Evolutionary conservation across 2,113 vertebrate species (phyloP).

Genomic region (Myotis brandtii): DNA sequence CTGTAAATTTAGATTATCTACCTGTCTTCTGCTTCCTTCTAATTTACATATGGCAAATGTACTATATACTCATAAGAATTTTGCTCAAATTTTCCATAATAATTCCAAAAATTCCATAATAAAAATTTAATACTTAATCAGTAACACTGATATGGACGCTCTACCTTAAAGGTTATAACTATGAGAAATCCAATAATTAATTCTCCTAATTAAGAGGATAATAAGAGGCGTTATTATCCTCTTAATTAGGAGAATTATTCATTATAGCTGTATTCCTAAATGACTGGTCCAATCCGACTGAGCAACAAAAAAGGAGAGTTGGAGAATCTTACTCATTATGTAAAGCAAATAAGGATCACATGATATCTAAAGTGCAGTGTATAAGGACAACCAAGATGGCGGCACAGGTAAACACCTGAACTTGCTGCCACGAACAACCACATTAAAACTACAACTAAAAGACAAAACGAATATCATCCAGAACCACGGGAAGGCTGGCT

Average conservation of each 20-base stretch:
- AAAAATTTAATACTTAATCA: slow-evolving; percentile 34
- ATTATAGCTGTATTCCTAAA: neutral
- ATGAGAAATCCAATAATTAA: slow-evolving; percentile 34
- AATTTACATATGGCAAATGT: slow-evolving; percentile 3
- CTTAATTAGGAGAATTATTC: neutral
- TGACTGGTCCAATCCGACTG: neutral
- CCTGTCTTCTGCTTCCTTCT: neutral
- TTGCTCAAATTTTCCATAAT: slow-evolving; percentile 12
- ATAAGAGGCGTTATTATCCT: neutral
- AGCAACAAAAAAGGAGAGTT: neutral
- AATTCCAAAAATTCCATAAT: slow-evolving; percentile 17
- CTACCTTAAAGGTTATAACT: neutral
- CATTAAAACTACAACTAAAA: too few species aligned
- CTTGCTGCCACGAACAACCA: too few species aligned
- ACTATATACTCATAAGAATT: neutral
- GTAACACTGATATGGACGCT: neutral
- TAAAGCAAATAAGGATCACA: neutral
- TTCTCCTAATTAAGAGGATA: slow-evolving; percentile 21
- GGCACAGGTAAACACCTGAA: too few species aligned
- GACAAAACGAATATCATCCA: too few species aligned
- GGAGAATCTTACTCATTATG: neutral
- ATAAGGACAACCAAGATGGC: neutral
- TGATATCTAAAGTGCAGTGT: neutral
- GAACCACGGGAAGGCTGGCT: too few species aligned
- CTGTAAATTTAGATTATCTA: slow-evolving; percentile 39